Evolutionary conservation across 2,888 invertebrate genomes (phyloP), one percentile per base, ranked within the genome.

Genomic region (Tinea pellionella): DNA sequence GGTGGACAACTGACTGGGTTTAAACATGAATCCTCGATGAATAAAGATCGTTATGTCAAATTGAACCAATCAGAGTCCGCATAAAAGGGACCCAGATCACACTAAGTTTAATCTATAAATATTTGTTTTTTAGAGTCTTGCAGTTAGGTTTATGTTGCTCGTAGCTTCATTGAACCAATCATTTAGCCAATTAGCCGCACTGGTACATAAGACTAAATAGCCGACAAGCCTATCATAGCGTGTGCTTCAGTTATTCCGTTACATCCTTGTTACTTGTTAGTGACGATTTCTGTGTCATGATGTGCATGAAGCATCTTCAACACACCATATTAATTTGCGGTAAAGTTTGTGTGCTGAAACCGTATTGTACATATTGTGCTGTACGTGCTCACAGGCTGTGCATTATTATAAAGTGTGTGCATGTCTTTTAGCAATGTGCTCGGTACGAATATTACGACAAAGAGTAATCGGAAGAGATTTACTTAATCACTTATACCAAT

Each of bases 301-400:
- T 73, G 70, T 75, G 70, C 29, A 43, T 19, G 70, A 72, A 70
- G 69, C 72, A 63, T 74, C 74, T 72, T 74, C 67, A 65, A 70
- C 73, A 77, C 73, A 75, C 71, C 51, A 47, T 37, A 47, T 41
- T 29, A 37, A 24, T 60, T 32, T 53, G 53, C 32, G 2, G 15
- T 19, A 30, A 57, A 57, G n/a, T 42, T 32, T 58, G 12, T 59
- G 59, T 59, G 59, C 59, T 66, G 68, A 75, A 67, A 53, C 24
- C 19, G 9, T 24, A 12, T 53, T 53, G 16, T 53, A 53, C 53
- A 84, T 55, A 74, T 69, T 81, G 86, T 84, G 86, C 83, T 72
- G 67, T 65, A 73, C 86, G 86, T 86, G 86, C 85, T 74, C 67
- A 81, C 77, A 84, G 85, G 86, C 86, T 84, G 86, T 87, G 86